phyloP scores from a whole-genome alignment of 2,113 vertebrate species.

The Emberiza fucata region DNA sequence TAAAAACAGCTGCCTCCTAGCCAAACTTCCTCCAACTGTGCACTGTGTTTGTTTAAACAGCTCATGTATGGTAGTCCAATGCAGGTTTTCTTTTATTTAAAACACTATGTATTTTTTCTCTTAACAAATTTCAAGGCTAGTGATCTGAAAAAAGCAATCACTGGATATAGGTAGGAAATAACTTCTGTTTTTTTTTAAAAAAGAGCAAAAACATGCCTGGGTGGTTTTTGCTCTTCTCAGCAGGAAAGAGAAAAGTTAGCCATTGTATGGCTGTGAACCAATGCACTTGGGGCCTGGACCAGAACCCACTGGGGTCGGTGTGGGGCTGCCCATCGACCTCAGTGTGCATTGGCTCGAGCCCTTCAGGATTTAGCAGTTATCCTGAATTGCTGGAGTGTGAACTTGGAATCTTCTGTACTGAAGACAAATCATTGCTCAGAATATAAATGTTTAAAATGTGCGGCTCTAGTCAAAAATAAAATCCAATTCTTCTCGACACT shows the following conservation, averaged over 20 bases:
- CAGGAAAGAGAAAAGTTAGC: constrained; percentile 62
- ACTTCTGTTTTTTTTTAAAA: neutral
- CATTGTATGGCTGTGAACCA: constrained; percentile 68
- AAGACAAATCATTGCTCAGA: constrained; percentile 66
- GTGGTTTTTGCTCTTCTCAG: constrained; percentile 63
- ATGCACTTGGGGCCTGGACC: constrained; percentile 54
- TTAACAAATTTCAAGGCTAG: constrained; percentile 59
- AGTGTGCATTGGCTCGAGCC: neutral
- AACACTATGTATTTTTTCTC: constrained; percentile 74
- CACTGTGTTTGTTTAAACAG: constrained; percentile 81
- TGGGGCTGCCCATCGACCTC: neutral
- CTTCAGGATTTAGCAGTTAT: constrained; percentile 39
- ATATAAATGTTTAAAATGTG: constrained; percentile 63
- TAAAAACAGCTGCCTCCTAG: constrained; percentile 72
- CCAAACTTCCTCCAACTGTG: constrained; percentile 84
- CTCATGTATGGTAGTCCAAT: constrained; percentile 72
- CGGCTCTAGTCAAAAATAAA: constrained; percentile 45
- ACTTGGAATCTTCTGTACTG: constrained; percentile 65
- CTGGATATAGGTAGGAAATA: constrained; percentile 74
- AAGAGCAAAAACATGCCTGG: constrained; percentile 58
- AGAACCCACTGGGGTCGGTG: neutral
- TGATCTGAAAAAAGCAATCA: constrained; percentile 65
- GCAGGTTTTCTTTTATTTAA: constrained; percentile 71
- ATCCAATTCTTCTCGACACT: constrained; percentile 62
- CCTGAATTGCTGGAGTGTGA: constrained; percentile 64